Conservation (phyloP, 2,888 invertebrate genomes). For the Metalampra italica region DNA sequence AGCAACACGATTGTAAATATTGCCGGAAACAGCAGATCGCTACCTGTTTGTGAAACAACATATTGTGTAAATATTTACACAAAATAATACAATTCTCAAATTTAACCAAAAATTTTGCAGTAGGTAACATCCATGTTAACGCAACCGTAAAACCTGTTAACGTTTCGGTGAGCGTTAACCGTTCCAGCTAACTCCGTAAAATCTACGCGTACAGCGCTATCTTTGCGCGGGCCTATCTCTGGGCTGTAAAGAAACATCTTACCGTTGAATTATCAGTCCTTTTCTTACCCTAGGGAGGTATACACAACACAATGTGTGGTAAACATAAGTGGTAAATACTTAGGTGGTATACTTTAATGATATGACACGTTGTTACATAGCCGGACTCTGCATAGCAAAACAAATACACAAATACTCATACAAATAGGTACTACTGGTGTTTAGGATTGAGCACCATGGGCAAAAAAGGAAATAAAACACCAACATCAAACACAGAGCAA, state of each 20-base stretch:
- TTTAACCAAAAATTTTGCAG: background rate
- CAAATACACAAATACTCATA: background rate
- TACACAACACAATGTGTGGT: background rate
- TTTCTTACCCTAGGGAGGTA: slow-evolving; percentile 10
- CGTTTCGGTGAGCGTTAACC: background rate
- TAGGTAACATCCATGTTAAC: background rate
- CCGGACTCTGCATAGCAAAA: background rate
- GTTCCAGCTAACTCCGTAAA: slow-evolving; percentile 2
- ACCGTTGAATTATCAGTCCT: slow-evolving; percentile 22
- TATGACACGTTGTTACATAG: no score
- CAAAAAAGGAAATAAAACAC: no score
- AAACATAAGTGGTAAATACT: background rate
- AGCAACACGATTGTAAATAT: background rate
- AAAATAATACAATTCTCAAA: background rate
- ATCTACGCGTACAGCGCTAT: slow-evolving; percentile 4
- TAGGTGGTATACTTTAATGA: no score
- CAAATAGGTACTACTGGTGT: no score
- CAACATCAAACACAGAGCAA: no score
- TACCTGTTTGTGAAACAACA: background rate
- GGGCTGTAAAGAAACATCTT: slow-evolving; percentile 20
- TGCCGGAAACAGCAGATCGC: background rate
- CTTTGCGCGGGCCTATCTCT: slow-evolving; percentile 12
- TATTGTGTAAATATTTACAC: background rate
- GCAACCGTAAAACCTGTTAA: background rate
- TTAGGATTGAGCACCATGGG: no score